phyloP scores from a whole-genome alignment of 2,797 vertebrate genomes.

The Borostomias antarcticus region DNA sequence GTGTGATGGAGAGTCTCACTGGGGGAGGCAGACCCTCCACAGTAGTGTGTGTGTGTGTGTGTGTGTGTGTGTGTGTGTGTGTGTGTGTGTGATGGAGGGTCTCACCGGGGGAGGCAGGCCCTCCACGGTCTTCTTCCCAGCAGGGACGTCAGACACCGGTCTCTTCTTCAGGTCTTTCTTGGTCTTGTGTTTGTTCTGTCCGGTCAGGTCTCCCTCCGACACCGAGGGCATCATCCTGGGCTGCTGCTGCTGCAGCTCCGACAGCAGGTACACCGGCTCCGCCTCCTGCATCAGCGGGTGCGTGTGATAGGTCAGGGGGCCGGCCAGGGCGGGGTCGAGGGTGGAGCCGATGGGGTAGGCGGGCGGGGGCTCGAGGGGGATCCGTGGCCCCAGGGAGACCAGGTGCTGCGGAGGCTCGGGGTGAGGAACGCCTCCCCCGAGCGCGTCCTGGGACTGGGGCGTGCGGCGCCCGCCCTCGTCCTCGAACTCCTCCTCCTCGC shows the following conservation, averaged over 20 bases:
- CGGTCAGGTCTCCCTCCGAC: conserved; percentile 91
- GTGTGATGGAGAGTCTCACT: no score
- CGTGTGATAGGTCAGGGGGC: conserved; percentile 82
- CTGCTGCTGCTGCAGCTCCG: conserved; percentile 69
- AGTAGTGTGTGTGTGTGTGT: conserved; percentile 1
- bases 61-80: not conserved
- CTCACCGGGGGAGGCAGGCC: conserved; percentile 93
- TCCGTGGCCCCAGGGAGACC: conserved; percentile 62
- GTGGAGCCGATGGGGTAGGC: conserved; percentile 79
- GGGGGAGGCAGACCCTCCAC: no score
- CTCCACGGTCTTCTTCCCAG: conserved; percentile 88
- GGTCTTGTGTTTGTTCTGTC: conserved; percentile 78
- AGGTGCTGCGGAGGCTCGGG: conserved; percentile 30
- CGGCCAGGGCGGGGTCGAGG: conserved; percentile 67
- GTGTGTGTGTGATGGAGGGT: no score
- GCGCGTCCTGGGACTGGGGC: conserved; percentile 73
- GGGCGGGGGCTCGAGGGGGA: conserved; percentile 76
- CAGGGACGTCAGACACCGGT: conserved; percentile 87
- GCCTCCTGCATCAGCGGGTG: conserved; percentile 76
- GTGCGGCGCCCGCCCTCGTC: conserved; percentile 78
- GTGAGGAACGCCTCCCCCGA: conserved; percentile 31
- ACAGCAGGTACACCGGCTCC: conserved; percentile 71
- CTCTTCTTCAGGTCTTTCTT: conserved; percentile 90
- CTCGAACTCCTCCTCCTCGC: conserved; percentile 89
- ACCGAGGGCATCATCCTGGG: conserved; percentile 86